Conservation (phyloP, 2,888 invertebrate genomes). For the Tachystola acroxantha region DNA sequence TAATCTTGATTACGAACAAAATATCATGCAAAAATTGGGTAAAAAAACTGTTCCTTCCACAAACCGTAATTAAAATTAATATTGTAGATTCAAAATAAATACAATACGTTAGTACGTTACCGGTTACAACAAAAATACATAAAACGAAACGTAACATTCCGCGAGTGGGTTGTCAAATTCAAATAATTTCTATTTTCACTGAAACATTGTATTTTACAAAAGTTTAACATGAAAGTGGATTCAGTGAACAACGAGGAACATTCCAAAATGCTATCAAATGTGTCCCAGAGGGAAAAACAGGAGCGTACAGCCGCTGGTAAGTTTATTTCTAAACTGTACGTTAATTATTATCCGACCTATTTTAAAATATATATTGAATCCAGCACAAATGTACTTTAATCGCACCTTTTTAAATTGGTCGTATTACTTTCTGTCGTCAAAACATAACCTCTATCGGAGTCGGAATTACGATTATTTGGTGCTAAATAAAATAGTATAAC, state of each 20-base stretch:
- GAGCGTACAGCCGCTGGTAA: slow-evolving; percentile 46
- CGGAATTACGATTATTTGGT: neutral
- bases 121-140: no score
- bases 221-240: slow-evolving; percentile 23
- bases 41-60: no score
- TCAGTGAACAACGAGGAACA: slow-evolving; percentile 17
- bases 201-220: no score
- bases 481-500: neutral
- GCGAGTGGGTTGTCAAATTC: no score
- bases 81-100: no score
- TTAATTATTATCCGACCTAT: slow-evolving; percentile 26
- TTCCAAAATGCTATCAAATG: slow-evolving; percentile 19
- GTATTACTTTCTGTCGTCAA: slow-evolving; percentile 29
- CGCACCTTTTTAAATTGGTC: slow-evolving; percentile 17
- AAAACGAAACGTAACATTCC: no score
- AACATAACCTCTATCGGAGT: slow-evolving; percentile 29
- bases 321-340: slow-evolving; percentile 19
- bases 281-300: slow-evolving; percentile 35
- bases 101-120: no score
- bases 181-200: no score
- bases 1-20: no score
- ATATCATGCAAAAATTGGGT: no score
- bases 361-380: slow-evolving; percentile 13
- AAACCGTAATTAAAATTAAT: no score
- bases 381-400: neutral